Conservation (phyloP, 2,797 vertebrate genomes). For the Triplophysa yarkandensis region DNA sequence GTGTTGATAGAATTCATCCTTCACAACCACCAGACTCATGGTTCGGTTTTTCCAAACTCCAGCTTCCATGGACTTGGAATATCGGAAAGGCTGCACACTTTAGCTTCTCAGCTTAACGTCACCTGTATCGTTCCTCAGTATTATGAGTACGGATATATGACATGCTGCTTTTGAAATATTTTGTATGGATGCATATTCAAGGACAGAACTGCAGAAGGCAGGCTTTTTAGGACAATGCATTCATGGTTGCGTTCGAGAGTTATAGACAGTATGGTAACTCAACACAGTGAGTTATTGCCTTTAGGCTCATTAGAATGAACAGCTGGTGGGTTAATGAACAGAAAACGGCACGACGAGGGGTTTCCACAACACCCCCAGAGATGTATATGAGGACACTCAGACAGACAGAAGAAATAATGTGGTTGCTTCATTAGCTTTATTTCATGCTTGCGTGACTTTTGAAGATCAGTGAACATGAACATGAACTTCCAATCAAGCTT, state of each 20-base stretch:
- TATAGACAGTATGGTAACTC: conserved; percentile 65
- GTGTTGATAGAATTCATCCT: neutral
- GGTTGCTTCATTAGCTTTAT: conserved; percentile 73
- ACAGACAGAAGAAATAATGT: conserved; percentile 72
- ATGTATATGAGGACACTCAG: conserved; percentile 67
- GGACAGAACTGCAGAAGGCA: conserved; percentile 49
- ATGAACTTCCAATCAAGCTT: neutral
- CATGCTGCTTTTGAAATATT: neutral
- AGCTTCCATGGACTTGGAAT: neutral
- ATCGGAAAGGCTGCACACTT: neutral
- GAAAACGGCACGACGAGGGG: conserved; percentile 81
- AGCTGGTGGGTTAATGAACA: conserved; percentile 86
- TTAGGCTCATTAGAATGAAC: conserved; percentile 82
- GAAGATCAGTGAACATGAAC: conserved; percentile 50
- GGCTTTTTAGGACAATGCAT: neutral
- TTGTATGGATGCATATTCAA: neutral
- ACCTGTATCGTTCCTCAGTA: neutral
- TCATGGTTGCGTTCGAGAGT: conserved; percentile 67
- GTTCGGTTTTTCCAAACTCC: neutral
- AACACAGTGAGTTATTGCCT: conserved; percentile 74
- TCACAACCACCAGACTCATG: neutral
- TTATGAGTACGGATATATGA: neutral
- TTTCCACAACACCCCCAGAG: conserved; percentile 75
- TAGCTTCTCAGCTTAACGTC: neutral
- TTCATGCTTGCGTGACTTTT: conserved; percentile 64